Evolutionary conservation across 2,797 vertebrate genomes (phyloP).

Genomic region (Miichthys miiuy): DNA sequence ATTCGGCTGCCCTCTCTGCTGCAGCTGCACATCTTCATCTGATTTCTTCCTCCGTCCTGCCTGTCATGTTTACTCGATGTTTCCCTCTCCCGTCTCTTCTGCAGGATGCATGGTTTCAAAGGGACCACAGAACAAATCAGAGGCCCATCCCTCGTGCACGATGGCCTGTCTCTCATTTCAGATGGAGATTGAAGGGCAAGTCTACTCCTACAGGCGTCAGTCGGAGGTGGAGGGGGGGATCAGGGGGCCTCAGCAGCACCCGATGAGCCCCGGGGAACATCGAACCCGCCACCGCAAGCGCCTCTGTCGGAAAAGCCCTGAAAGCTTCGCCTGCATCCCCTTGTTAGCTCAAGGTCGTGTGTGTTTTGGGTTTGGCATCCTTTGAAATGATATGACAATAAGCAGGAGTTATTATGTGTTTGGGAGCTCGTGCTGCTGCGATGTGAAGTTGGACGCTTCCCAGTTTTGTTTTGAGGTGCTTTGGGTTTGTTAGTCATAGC

Average conservation of each 20-base stretch:
- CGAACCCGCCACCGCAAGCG: constrained; percentile 57
- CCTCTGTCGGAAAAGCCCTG: constrained; percentile 49
- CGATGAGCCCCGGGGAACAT: constrained; percentile 57
- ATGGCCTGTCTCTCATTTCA: constrained; percentile 80
- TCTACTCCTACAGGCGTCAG: constrained; percentile 55
- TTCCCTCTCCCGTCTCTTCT: constrained; percentile 58
- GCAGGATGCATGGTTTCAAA: constrained; percentile 79
- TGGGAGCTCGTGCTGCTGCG: constrained; percentile 57
- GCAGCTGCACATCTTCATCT: constrained; percentile 71
- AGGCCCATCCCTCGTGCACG: constrained; percentile 68
- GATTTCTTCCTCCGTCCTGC: constrained; percentile 63
- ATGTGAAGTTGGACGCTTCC: constrained; percentile 61
- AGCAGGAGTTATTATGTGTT: constrained; percentile 77
- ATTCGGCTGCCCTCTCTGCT: constrained; percentile 64
- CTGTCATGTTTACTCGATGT: constrained; percentile 69
- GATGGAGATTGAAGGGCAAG: constrained; percentile 75
- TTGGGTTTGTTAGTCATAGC: constrained; percentile 71
- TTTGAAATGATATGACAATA: constrained; percentile 81
- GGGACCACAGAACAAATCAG: constrained; percentile 83
- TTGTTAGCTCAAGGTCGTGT: constrained; percentile 81
- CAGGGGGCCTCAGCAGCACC: constrained; percentile 67
- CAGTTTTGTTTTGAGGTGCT: constrained; percentile 72
- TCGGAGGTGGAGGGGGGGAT: constrained; percentile 26
- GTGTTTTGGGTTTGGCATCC: constrained; percentile 78
- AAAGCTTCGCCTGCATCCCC: constrained; percentile 57